Percentiles rank a stretch among this genome's conserved stretches.
Conservation (phyloP, 2,888 invertebrate genomes). For the Cecidostiba fungosa region DNA sequence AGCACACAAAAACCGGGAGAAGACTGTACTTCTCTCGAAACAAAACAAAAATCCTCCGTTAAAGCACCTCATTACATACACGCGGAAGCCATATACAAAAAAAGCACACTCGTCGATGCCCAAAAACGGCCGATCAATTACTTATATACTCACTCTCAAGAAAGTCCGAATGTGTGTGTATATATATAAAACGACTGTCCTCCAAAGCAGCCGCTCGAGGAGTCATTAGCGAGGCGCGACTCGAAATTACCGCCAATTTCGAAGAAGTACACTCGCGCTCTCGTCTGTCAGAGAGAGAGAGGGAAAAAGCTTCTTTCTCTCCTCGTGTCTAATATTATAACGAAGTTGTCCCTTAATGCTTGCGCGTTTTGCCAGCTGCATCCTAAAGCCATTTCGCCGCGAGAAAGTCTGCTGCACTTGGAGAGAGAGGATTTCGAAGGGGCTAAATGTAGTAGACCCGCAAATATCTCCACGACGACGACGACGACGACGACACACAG, state of each 20-base stretch:
- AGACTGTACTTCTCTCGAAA: background rate
- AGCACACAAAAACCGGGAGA: background rate
- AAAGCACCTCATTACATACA: conserved; percentile 9
- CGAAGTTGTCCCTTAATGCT: conserved; percentile 50
- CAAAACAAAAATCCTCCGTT: background rate
- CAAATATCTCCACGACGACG: conserved; percentile 55
- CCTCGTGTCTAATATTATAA: conserved; percentile 61
- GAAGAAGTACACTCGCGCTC: conserved; percentile 51
- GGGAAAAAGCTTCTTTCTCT: conserved; percentile 6
- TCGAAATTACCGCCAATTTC: conserved; percentile 59
- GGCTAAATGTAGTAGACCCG: conserved; percentile 60
- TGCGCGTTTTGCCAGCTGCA: conserved; percentile 58
- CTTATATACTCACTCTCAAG: background rate
- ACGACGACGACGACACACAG: background rate
- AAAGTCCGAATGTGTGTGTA: background rate
- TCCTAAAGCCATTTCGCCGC: conserved; percentile 54
- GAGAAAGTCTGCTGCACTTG: conserved; percentile 9
- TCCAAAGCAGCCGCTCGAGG: conserved; percentile 1
- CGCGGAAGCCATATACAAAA: background rate
- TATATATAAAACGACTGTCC: background rate
- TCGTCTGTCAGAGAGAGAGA: conserved; percentile 14
- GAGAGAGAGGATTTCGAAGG: conserved; percentile 33
- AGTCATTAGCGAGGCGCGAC: conserved; percentile 57
- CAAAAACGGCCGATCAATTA: background rate
- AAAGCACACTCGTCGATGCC: background rate